These are phyloP conservation scores for Heliornis fulica DNA, from an alignment of 2,113 vertebrate species.

Conservation along the genomic window DNA sequence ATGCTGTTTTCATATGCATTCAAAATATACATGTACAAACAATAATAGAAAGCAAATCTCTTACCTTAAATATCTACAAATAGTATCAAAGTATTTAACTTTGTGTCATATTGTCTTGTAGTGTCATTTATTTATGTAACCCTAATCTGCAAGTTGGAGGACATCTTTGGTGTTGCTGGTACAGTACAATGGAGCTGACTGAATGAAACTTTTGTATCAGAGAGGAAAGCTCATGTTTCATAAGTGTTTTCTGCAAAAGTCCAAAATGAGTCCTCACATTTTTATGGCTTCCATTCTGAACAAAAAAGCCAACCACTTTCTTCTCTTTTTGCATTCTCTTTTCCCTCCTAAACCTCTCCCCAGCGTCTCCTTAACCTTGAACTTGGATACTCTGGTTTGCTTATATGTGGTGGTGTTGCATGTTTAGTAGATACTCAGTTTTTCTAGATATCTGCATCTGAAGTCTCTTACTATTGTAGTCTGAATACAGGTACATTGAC, in stretches of 20 bases:
- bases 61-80: background rate
- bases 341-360: background rate
- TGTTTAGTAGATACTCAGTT: background rate
- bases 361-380: background rate
- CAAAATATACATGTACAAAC: background rate
- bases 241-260: background rate
- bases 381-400: background rate
- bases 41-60: background rate
- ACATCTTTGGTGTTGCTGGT: background rate
- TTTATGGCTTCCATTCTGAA: background rate
- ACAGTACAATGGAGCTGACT: background rate
- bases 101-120: background rate
- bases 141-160: background rate
- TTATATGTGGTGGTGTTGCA: background rate
- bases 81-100: background rate
- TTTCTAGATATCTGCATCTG: background rate
- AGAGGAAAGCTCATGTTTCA: background rate
- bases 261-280: background rate
- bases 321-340: background rate
- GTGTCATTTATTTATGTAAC: background rate
- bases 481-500: background rate
- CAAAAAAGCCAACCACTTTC: background rate
- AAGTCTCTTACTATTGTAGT: background rate
- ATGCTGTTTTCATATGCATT: background rate
- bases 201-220: background rate